phyloP scores from a whole-genome alignment of 2,797 vertebrate species.

The Cossypha niveicapilla region DNA sequence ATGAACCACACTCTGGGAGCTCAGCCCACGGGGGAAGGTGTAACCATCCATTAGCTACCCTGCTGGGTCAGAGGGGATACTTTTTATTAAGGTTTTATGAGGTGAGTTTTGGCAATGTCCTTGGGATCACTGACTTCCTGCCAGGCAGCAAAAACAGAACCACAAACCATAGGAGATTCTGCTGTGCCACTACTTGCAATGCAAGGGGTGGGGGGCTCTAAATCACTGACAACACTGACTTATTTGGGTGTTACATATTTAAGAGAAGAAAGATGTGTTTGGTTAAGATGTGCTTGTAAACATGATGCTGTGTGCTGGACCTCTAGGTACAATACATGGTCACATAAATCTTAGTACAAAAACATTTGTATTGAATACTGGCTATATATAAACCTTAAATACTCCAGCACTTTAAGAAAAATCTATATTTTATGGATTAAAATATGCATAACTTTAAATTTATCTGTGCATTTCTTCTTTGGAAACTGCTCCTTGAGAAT shows the following conservation, averaged over 20 bases:
- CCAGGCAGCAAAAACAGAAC: neutral
- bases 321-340: neutral
- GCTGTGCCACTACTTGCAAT: neutral
- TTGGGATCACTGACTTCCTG: neutral
- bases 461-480: constrained; percentile 38
- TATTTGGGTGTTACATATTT: constrained; percentile 30
- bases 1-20: neutral
- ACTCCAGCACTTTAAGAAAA: constrained; percentile 46
- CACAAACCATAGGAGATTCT: neutral
- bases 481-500: constrained; percentile 56
- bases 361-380: neutral
- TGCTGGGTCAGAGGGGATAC: neutral
- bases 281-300: constrained; percentile 37
- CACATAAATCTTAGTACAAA: neutral
- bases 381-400: neutral
- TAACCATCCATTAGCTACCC: neutral
- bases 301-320: neutral
- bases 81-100: neutral
- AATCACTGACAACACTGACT: constrained; percentile 39
- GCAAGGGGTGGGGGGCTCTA: neutral
- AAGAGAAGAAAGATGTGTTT: constrained; percentile 10
- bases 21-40: neutral
- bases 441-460: constrained; percentile 60
- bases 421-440: constrained; percentile 46
- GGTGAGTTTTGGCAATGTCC: neutral